Conservation (phyloP, 1,140 invertebrate genomes). For the Paralvinella palmiformis region DNA sequence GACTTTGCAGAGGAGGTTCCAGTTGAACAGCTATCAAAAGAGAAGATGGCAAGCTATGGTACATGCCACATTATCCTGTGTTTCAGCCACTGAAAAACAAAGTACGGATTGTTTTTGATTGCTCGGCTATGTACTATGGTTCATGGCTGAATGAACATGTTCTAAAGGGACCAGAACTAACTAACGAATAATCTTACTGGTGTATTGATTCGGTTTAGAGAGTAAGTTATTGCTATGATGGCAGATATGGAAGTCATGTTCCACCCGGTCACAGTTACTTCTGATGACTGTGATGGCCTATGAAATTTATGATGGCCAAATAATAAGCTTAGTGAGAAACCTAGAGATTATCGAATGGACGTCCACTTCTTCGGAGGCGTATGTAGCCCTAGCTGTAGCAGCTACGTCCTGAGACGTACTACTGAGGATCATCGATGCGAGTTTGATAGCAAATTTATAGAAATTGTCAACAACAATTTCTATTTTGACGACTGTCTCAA, state of each 20-base stretch:
- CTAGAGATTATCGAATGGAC: slow-evolving; percentile 14
- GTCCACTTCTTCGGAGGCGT: slow-evolving; percentile 18
- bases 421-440: background rate
- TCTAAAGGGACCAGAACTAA: slow-evolving; percentile 38
- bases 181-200: slow-evolving; percentile 35
- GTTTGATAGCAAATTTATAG: background rate
- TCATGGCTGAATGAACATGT: slow-evolving; percentile 30
- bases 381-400: slow-evolving; percentile 3
- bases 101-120: slow-evolving; percentile 26
- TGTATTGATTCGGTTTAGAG: slow-evolving; percentile 19
- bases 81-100: slow-evolving; percentile 20
- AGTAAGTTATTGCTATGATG: background rate
- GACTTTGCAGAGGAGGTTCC: too few relatives aligned
- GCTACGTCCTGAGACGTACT: slow-evolving; percentile 1
- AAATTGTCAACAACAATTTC: slow-evolving; percentile 1
- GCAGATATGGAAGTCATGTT: slow-evolving; percentile 6
- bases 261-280: background rate
- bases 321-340: background rate
- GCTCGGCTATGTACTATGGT: slow-evolving; percentile 20
- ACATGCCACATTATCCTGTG: slow-evolving; percentile 24
- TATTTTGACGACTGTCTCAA: slow-evolving; percentile 14
- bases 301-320: slow-evolving; percentile 1
- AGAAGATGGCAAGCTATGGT: too few relatives aligned
- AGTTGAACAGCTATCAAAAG: too few relatives aligned
- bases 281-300: background rate